phyloP scores from a whole-genome alignment of 2,888 invertebrate genomes.

The Lingula anatina region DNA sequence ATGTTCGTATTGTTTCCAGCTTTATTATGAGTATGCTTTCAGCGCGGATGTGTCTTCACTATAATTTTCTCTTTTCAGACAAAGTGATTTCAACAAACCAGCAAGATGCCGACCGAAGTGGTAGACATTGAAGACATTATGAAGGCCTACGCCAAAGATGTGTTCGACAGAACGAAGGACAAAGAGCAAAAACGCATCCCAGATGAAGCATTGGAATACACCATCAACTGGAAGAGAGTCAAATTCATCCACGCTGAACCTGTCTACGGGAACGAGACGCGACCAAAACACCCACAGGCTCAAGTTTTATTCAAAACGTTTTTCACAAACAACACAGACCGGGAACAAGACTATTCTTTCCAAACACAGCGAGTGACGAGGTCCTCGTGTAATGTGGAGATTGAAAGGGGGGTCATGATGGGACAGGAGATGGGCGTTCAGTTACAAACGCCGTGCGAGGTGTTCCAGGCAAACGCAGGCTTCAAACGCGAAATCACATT shows the following conservation, averaged over 20 bases:
- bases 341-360: constrained; percentile 24
- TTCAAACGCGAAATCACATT: constrained; percentile 46
- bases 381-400: background rate
- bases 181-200: constrained; percentile 24
- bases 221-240: constrained; percentile 41
- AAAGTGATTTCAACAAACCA: too few species aligned
- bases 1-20: too few species aligned
- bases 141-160: background rate
- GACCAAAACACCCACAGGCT: constrained; percentile 32
- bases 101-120: too few species aligned
- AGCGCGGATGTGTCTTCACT: too few species aligned
- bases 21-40: too few species aligned
- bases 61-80: too few species aligned
- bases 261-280: constrained; percentile 26
- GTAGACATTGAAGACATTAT: background rate
- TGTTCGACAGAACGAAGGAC: background rate
- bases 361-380: constrained; percentile 14
- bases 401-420: background rate
- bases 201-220: constrained; percentile 23
- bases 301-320: constrained; percentile 21
- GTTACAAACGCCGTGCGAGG: constrained; percentile 49
- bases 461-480: constrained; percentile 49
- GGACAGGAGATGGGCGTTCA: background rate
- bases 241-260: constrained; percentile 33
- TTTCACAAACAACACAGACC: constrained; percentile 22